phyloP scores from a whole-genome alignment of 2,113 vertebrate species.

The Pogonocichla stellata region DNA sequence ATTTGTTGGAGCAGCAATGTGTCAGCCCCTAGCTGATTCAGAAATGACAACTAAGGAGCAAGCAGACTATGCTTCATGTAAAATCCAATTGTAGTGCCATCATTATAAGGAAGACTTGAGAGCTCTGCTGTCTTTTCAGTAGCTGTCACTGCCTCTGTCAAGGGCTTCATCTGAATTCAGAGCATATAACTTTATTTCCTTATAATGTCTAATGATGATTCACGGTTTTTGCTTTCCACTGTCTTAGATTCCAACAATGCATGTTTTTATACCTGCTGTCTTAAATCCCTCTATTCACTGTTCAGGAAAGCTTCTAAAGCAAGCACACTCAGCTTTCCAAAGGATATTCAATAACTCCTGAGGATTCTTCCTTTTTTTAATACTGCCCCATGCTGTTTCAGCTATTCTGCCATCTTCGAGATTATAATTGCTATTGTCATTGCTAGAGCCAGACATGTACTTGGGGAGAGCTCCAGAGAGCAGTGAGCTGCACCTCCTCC shows the following conservation, averaged over 20 bases:
- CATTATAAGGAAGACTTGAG: background rate
- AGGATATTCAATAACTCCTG: background rate
- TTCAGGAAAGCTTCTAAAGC: background rate
- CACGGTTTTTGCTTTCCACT: background rate
- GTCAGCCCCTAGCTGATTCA: conserved; percentile 14
- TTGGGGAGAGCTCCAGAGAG: background rate
- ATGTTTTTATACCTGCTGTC: background rate
- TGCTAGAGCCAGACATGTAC: background rate
- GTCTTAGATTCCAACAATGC: background rate
- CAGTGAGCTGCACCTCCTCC: background rate
- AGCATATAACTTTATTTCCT: conserved; percentile 44
- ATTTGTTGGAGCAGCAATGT: conserved; percentile 35
- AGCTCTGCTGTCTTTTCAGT: conserved; percentile 46
- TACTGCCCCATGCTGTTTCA: background rate
- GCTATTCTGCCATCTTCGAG: background rate
- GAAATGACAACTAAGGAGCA: conserved; percentile 30
- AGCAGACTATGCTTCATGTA: conserved; percentile 9
- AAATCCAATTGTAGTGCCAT: conserved; percentile 2
- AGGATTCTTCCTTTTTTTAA: background rate
- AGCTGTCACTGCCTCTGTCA: conserved; percentile 18
- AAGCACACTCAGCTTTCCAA: background rate
- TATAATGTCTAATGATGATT: conserved; percentile 60
- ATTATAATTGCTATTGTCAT: conserved; percentile 33
- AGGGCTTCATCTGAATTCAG: conserved; percentile 27
- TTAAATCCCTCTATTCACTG: background rate